Evolutionary conservation across 2,888 invertebrate genomes (phyloP).

Genomic region (Tortricodes alternella): DNA sequence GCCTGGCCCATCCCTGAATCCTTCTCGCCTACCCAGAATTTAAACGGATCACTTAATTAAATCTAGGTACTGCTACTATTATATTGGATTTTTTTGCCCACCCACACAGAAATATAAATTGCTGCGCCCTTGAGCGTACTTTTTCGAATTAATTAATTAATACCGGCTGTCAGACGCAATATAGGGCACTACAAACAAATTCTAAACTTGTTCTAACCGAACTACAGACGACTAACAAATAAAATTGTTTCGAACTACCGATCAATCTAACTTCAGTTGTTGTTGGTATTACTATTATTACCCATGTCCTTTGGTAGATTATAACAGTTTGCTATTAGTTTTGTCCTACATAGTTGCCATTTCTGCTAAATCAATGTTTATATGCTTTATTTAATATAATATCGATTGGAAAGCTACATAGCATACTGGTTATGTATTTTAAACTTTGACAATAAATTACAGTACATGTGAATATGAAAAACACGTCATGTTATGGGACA

Average conservation of each 20-base stretch:
- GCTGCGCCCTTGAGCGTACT: too few species aligned
- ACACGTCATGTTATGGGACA: too few species aligned
- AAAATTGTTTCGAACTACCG: slow-evolving; percentile 18
- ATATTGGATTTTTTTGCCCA: too few species aligned
- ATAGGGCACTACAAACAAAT: slow-evolving; percentile 4
- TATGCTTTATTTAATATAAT: background rate
- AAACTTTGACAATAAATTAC: too few species aligned
- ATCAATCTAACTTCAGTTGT: slow-evolving; percentile 20
- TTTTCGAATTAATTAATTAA: background rate
- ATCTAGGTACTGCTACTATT: too few species aligned
- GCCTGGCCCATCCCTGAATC: too few species aligned
- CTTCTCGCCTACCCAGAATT: too few species aligned
- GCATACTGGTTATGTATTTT: too few species aligned
- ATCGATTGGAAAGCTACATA: too few species aligned
- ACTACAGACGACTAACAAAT: background rate
- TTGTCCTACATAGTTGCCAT: background rate
- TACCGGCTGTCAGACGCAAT: background rate
- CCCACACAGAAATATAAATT: too few species aligned
- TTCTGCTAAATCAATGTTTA: background rate
- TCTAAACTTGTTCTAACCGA: slow-evolving; percentile 7
- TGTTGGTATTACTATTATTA: background rate
- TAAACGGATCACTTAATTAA: too few species aligned
- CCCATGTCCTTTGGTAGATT: background rate
- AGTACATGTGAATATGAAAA: too few species aligned
- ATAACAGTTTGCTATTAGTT: slow-evolving; percentile 12